A percentile compares a stretch with the other conserved stretches of the same genome.
Conservation (phyloP, 2,113 vertebrate species). For the Ageneiosus marmoratus region DNA sequence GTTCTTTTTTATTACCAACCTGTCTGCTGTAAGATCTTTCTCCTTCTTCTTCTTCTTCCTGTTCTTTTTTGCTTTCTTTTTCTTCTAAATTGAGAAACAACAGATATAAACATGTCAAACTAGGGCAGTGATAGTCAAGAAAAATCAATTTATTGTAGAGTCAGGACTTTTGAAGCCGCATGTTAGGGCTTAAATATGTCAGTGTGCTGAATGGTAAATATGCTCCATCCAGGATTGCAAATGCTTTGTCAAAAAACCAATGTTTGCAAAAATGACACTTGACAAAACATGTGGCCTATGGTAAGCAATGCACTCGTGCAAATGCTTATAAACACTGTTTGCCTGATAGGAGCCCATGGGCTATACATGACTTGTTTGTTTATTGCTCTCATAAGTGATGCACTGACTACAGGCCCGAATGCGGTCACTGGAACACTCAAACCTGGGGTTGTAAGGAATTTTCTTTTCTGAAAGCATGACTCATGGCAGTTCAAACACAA, state of each 20-base stretch:
- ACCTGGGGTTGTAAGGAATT: constrained; percentile 5
- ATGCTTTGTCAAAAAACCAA: constrained; percentile 1
- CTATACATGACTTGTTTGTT: constrained; percentile 19
- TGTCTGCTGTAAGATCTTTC: constrained; percentile 75
- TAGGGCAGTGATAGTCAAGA: neutral
- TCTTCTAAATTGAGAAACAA: constrained; percentile 53
- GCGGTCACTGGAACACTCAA: neutral
- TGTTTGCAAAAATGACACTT: constrained; percentile 26
- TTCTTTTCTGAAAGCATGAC: neutral
- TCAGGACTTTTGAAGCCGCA: neutral
- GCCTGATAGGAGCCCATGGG: constrained; percentile 1
- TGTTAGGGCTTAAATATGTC: constrained; percentile 1
- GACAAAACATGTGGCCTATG: constrained; percentile 25
- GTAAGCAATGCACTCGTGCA: constrained; percentile 28
- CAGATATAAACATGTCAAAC: constrained; percentile 26
- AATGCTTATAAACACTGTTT: constrained; percentile 37
- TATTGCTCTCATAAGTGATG: constrained; percentile 4
- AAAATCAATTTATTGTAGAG: constrained; percentile 2
- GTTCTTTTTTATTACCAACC: constrained; percentile 63
- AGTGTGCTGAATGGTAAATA: constrained; percentile 21
- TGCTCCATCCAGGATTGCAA: neutral
- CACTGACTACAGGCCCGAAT: neutral
- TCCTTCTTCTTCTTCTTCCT: constrained; percentile 69
- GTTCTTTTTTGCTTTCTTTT: constrained; percentile 60
- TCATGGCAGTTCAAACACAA: neutral